Evolutionary conservation across 1,140 invertebrate species (phyloP), one percentile per base, ranked within the genome.

Genomic region (Camponotus pennsylvanicus): DNA sequence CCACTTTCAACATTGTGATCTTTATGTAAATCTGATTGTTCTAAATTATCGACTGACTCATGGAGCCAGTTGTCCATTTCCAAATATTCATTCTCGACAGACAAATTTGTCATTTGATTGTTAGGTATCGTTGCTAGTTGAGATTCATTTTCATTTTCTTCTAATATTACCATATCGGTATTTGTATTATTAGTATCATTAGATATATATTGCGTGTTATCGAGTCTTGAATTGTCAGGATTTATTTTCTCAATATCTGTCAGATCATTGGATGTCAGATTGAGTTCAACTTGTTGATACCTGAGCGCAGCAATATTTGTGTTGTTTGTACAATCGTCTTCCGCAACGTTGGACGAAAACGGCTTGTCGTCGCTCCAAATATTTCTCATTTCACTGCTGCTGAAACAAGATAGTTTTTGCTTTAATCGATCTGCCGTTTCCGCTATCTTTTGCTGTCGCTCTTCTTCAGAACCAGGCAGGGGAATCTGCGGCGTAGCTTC

Each of bases 391-490:
- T 94, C 92, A 34, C 93, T 90, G 0, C 90, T 91, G 0, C 88
- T 93, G 7, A 94, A 91, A 18, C 69, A 77, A 0, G 91, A 94
- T 13, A 94, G 78, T 27, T 93, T 94, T 6, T 92, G 91, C 63
- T 95, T 95, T 2, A 95, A 86, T 63, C 92, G 93, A 55, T 94
- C 93, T 3, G 93, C 95, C 6, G 94, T 93, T 49, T 95, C 91
- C 5, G 90, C 92, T 82, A 95, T 94, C 40, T 93, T 95, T 45
- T 92, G 89, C 40, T 92, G 89, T 2, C 94, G 92, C 79, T 95
- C 95, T 45, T 95, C 95, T 45, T 95, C 94, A 0, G 94, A 94
- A 3, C 94, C 94, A 6, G 91, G 90, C 18, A 93, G 80, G 32
- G 93, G 93, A 45, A 89, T 88, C 13, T 86, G 40, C 4, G 86